Conservation (phyloP, 30 jellyfish, hydroid and myxozoan species). For the Hydractinia echinata region DNA sequence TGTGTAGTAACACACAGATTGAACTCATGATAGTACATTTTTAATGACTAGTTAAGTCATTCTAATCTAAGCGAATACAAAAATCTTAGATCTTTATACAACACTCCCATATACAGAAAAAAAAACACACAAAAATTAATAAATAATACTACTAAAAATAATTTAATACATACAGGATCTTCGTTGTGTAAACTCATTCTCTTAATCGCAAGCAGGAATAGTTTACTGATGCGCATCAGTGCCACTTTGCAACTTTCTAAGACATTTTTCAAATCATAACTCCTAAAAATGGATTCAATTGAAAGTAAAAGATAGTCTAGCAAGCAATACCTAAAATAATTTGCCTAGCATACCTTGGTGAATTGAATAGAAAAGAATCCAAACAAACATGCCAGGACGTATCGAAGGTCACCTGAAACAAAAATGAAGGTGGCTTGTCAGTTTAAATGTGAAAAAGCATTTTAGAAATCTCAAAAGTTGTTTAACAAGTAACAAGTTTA, state of each 20-base stretch:
- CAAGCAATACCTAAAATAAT: neutral
- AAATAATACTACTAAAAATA: neutral
- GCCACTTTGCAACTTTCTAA: constrained; percentile 25
- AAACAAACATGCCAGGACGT: constrained; percentile 36
- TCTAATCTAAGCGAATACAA: too few relatives aligned
- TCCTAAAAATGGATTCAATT: neutral
- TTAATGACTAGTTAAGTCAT: too few relatives aligned
- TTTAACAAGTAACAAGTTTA: too few relatives aligned
- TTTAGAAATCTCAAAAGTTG: too few relatives aligned
- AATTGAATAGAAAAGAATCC: constrained; percentile 54
- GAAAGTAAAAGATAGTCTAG: too few relatives aligned
- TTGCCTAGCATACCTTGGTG: constrained; percentile 59
- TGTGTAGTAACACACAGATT: too few relatives aligned
- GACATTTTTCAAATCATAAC: constrained; percentile 22
- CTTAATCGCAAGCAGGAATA: constrained; percentile 24
- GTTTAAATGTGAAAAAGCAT: too few relatives aligned
- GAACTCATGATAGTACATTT: too few relatives aligned
- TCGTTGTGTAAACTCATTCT: constrained; percentile 28
- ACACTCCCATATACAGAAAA: neutral
- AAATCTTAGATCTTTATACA: too few relatives aligned
- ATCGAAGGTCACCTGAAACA: constrained; percentile 40
- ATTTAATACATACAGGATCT: constrained; percentile 11
- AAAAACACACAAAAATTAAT: neutral
- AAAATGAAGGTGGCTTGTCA: neutral
- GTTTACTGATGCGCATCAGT: constrained; percentile 24